These are phyloP conservation scores for Nothobranchius kuhntae DNA, from an alignment of 2,113 vertebrate species.

Conservation along the genomic window DNA sequence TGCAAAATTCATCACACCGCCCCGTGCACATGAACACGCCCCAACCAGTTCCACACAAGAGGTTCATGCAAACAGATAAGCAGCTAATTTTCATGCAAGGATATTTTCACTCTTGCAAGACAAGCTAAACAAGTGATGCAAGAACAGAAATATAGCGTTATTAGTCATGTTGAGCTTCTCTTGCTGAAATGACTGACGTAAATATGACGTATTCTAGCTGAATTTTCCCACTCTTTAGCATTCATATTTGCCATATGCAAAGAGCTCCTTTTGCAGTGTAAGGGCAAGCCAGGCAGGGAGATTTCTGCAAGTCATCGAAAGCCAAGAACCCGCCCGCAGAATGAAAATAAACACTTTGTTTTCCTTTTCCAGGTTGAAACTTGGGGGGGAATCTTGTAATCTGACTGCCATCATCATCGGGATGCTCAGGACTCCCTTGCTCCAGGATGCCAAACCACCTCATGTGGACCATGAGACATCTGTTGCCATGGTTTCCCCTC, in stretches of 20 bases:
- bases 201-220: too few species aligned
- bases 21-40: constrained; percentile 48
- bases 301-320: constrained; percentile 15
- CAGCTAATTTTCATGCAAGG: constrained; percentile 20
- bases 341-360: constrained; percentile 24
- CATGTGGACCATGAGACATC: constrained; percentile 60
- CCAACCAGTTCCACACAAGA: constrained; percentile 26
- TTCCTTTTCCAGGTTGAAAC: constrained; percentile 11
- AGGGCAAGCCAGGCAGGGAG: constrained; percentile 12
- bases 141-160: too few species aligned
- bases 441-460: constrained; percentile 38
- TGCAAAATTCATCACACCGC: constrained; percentile 71
- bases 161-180: too few species aligned
- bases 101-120: not conserved
- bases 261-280: constrained; percentile 1
- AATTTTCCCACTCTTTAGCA: constrained; percentile 9
- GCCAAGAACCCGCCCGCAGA: constrained; percentile 15
- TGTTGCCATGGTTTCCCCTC: constrained; percentile 79
- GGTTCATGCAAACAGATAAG: constrained; percentile 35
- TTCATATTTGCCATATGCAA: constrained; percentile 4
- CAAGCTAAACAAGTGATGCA: not conserved
- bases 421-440: constrained; percentile 40
- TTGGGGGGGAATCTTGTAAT: constrained; percentile 35
- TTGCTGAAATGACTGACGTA: too few species aligned
- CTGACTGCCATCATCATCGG: constrained; percentile 43